Evolutionary conservation across 2,888 invertebrate species (phyloP).

Genomic region (Heliconius erato): DNA sequence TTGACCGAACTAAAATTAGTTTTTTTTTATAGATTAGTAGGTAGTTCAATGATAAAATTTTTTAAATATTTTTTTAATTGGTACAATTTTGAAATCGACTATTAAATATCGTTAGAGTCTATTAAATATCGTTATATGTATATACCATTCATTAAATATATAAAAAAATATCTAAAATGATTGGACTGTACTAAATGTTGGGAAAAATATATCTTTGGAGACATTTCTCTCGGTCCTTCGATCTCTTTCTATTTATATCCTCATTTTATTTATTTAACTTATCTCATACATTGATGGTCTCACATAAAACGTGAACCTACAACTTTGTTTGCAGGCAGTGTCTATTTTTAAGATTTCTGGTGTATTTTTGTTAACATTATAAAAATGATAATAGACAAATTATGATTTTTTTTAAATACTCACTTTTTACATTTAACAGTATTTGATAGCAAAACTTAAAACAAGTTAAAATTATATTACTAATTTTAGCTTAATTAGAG

Average conservation of each 20-base stretch:
- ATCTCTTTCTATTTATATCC: not conserved
- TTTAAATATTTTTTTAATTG: too few relatives aligned
- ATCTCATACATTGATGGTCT: not conserved
- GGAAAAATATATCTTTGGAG: not conserved
- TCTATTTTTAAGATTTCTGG: not conserved
- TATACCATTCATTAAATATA: too few relatives aligned
- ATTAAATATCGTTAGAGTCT: too few relatives aligned
- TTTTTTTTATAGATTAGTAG: too few relatives aligned
- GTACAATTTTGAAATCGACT: too few relatives aligned
- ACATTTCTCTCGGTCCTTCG: not conserved
- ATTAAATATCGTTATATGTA: too few relatives aligned
- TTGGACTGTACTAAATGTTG: not conserved
- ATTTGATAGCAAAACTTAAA: not conserved
- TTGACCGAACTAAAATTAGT: too few relatives aligned
- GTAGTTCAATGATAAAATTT: too few relatives aligned
- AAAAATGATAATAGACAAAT: constrained; percentile 1
- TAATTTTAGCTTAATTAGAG: not conserved
- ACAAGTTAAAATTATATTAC: not conserved
- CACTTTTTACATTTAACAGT: not conserved
- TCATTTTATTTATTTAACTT: not conserved
- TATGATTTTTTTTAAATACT: not conserved
- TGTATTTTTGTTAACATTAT: not conserved
- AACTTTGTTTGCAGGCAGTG: not conserved
- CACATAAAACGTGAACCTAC: not conserved
- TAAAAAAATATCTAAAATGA: not conserved